Base-by-base conservation (phyloP, 2,113 vertebrate genomes). In the Tachysurus vachellii region DNA sequence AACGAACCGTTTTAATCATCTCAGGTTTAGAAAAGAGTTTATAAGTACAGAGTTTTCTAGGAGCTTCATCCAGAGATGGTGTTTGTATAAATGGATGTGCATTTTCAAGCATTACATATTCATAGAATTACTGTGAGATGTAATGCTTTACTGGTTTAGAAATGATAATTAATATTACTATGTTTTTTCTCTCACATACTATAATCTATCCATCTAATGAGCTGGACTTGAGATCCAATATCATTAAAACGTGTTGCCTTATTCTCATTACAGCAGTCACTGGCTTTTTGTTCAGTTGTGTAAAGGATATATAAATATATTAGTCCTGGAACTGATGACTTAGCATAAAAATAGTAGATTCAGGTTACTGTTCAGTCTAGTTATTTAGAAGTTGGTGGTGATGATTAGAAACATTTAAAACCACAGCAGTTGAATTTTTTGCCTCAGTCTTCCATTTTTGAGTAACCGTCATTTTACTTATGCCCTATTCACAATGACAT, bases 1-100 rank as follows among this genome's bases (percentile, higher is more conserved):
- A 87, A 88, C 83, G 83, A 87, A 87, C 82, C 16, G 82, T 88
- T 90, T 90, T 89, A 89, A 91, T 91, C 81, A 84, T 85, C 53
- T 83, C 31, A 68, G 88, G 81, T 88, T 90, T 91, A 83, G 87
- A 83, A 89, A 89, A 88, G 61, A 87, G 87, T 88, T 88, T 87
- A 89, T 87, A 88, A 91, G 80, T 64, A 56, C 76, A 85, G 80
- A 85, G 89, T 83, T 89, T 87, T 87, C 85, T 83, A 9, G 85
- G 83, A 88, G 47, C 54, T 87, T 31, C 79, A 75, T 76, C 13
- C 66, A 73, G 85, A 88, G 56, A 56, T 82, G 54, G 66, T n/a
- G 19, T 86, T 66, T 89, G 42, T 84, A 23, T 84, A 62, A 79
- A 57, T 47, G 47, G n/a, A 57, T 71, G 26, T 61, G 36, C 47